Evolutionary conservation across 2,888 invertebrate species (phyloP).

Genomic region (Lasioglossum malachurum): DNA sequence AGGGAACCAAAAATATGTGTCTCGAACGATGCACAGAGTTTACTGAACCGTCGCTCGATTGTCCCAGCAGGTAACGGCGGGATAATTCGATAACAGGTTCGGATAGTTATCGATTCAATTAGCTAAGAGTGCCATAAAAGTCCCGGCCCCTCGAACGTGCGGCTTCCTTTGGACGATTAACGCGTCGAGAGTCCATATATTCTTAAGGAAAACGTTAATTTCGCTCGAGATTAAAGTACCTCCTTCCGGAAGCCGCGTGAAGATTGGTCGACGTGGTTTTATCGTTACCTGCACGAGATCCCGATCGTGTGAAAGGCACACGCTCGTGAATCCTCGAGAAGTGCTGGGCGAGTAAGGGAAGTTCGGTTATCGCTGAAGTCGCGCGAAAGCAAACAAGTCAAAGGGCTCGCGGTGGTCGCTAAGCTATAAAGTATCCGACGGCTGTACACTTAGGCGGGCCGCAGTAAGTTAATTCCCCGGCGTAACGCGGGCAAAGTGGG

Average conservation of each 20-base stretch:
- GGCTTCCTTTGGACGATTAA: slow-evolving; percentile 37
- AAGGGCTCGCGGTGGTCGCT: slow-evolving; percentile 22
- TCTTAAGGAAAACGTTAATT: slow-evolving; percentile 20
- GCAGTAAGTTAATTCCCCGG: slow-evolving; percentile 75
- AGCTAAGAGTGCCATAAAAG: slow-evolving; percentile 81
- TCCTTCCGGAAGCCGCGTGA: background rate
- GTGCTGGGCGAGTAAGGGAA: background rate
- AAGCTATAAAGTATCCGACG: slow-evolving; percentile 68
- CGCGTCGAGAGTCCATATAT: slow-evolving; percentile 16
- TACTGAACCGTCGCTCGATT: slow-evolving; percentile 77
- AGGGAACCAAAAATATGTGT: slow-evolving; percentile 46
- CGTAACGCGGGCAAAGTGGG: slow-evolving; percentile 73
- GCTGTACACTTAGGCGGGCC: slow-evolving; percentile 66
- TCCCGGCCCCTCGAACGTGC: slow-evolving; percentile 43
- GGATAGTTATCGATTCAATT: slow-evolving; percentile 80
- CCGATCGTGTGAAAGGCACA: background rate
- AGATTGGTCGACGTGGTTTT: slow-evolving; percentile 9
- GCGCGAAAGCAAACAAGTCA: slow-evolving; percentile 36
- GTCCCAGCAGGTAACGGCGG: slow-evolving; percentile 69
- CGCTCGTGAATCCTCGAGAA: slow-evolving; percentile 3
- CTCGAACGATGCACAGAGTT: slow-evolving; percentile 63
- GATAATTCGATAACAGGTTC: slow-evolving; percentile 77
- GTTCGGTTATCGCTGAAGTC: slow-evolving; percentile 21
- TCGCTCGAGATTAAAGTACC: slow-evolving; percentile 16
- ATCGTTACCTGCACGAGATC: slow-evolving; percentile 14